Conservation (phyloP, 2,888 invertebrate species). For the Crocallis elinguaria region DNA sequence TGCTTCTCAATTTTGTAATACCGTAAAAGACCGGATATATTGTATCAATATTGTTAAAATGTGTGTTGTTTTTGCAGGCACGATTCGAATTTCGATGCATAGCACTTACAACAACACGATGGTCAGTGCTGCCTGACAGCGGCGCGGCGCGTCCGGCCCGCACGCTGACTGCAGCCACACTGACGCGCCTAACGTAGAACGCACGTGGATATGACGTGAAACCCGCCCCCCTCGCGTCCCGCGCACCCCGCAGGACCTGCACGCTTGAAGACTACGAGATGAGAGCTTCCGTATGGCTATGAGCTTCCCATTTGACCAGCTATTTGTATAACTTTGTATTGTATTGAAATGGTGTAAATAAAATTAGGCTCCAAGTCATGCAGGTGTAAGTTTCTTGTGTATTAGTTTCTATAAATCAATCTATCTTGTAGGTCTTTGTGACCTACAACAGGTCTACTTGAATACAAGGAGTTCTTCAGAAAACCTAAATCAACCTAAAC, state of each 20-base stretch:
- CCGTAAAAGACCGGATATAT: slow-evolving; percentile 23
- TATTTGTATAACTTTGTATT: background rate
- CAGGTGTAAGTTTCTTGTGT: background rate
- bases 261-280: slow-evolving; percentile 55
- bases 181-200: slow-evolving; percentile 52
- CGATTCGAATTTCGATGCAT: slow-evolving; percentile 78
- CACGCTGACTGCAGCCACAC: slow-evolving; percentile 53
- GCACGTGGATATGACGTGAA: slow-evolving; percentile 44
- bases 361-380: background rate
- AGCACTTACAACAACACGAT: slow-evolving; percentile 79
- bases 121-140: slow-evolving; percentile 73
- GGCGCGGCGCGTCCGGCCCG: slow-evolving; percentile 60
- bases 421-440: background rate
- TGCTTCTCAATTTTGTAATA: slow-evolving; percentile 22
- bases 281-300: slow-evolving; percentile 4
- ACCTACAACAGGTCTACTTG: too few relatives aligned
- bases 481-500: too few relatives aligned
- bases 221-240: slow-evolving; percentile 47
- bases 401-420: background rate
- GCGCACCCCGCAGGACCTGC: slow-evolving; percentile 71
- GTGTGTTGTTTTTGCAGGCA: slow-evolving; percentile 58
- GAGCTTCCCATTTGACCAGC: slow-evolving; percentile 25
- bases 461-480: too few relatives aligned
- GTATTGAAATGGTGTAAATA: background rate
- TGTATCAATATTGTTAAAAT: slow-evolving; percentile 2